Conservation (phyloP, 2,113 vertebrate genomes). For the Myrmophylax atrothorax region DNA sequence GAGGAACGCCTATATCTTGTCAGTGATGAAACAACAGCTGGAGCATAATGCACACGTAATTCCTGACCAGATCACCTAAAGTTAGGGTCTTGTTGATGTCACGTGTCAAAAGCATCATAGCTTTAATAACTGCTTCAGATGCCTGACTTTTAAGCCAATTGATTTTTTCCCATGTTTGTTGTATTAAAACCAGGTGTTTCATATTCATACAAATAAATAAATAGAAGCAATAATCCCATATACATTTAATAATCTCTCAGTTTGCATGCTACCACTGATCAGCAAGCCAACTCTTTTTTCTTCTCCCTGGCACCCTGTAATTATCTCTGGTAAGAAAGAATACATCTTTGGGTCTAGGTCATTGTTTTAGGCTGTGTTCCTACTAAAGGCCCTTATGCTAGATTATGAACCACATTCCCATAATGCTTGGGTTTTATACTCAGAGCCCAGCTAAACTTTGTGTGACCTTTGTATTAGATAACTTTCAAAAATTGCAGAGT, state of each 20-base stretch:
- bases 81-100: neutral
- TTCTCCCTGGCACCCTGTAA: neutral
- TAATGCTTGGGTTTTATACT: neutral
- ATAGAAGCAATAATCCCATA: neutral
- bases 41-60: neutral
- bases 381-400: neutral
- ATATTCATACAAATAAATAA: neutral
- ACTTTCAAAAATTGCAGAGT: neutral
- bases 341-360: neutral
- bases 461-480: slow-evolving; percentile 34
- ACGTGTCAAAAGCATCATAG: neutral
- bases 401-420: slow-evolving; percentile 8
- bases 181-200: neutral
- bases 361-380: neutral
- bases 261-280: neutral
- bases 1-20: neutral
- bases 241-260: neutral
- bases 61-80: neutral
- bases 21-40: neutral
- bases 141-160: neutral
- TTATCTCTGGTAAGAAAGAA: neutral
- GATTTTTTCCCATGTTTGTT: neutral
- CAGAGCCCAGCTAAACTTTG: neutral
- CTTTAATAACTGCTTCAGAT: neutral
- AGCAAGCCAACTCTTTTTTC: neutral